Evolutionary conservation across 2,888 invertebrate genomes (phyloP).

Genomic region (Drosophila mimica): DNA sequence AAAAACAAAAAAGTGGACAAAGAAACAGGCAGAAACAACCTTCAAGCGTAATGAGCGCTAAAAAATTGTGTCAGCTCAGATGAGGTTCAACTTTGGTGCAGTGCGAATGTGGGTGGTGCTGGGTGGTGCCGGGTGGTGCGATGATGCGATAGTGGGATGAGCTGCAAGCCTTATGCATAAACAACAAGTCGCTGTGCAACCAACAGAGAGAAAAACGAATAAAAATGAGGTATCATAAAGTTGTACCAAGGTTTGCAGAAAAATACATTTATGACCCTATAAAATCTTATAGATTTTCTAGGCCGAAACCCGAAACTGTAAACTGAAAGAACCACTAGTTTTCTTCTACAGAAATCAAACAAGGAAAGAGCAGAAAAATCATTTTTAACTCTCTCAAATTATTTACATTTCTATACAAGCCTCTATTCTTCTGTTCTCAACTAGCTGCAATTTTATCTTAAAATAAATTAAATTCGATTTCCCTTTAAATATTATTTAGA

Average conservation of each 20-base stretch:
- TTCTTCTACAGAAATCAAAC: not conserved
- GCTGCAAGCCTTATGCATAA: constrained; percentile 63
- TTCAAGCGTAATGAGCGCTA: constrained; percentile 68
- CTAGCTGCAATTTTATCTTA: not conserved
- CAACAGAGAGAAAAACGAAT: constrained; percentile 3
- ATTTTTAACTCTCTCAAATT: not conserved
- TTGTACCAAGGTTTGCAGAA: not conserved
- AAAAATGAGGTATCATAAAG: constrained; percentile 15
- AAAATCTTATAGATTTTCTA: constrained; percentile 1
- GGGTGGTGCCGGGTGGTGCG: not conserved
- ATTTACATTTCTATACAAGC: not conserved
- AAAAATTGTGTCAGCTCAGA: constrained; percentile 71
- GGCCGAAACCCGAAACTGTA: not conserved
- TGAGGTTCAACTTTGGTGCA: constrained; percentile 43
- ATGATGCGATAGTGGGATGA: constrained; percentile 6
- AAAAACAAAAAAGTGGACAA: constrained; percentile 20
- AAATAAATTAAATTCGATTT: not conserved
- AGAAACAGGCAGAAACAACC: constrained; percentile 49
- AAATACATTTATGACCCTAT: not conserved
- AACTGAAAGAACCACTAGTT: not conserved
- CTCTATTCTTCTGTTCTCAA: not conserved
- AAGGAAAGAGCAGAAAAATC: not conserved
- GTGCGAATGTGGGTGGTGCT: not conserved
- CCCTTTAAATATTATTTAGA: no score
- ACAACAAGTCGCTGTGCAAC: constrained; percentile 57